These are phyloP conservation scores for Nautilus pompilius DNA, from an alignment of 1,140 invertebrate species.

Conservation along the genomic window DNA sequence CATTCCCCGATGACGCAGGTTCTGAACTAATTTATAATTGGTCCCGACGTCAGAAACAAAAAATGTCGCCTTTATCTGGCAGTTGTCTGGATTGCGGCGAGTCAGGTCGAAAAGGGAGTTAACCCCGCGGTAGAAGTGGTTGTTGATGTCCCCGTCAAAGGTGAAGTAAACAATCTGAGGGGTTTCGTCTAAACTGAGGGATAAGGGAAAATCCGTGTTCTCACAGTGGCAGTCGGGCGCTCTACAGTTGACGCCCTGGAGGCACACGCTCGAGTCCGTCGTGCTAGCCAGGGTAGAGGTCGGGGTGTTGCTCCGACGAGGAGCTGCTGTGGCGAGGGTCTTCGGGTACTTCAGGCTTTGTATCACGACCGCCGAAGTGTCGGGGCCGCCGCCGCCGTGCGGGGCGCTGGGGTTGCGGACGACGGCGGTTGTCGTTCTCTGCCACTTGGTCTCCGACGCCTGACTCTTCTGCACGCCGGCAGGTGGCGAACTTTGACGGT, in stretches of 20 bases:
- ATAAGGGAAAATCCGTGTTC: conserved; percentile 9
- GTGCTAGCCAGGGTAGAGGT: too few species aligned
- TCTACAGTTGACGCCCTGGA: conserved; percentile 29
- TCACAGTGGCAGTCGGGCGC: conserved; percentile 26
- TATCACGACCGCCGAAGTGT: too few species aligned
- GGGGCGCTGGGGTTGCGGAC: too few species aligned
- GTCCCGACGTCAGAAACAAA: conserved; percentile 23
- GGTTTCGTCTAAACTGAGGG: conserved; percentile 13
- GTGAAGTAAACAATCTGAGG: conserved; percentile 38
- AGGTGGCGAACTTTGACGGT: too few species aligned
- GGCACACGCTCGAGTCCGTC: too few species aligned
- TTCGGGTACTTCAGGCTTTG: too few species aligned
- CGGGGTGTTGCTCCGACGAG: too few species aligned
- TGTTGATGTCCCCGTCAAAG: conserved; percentile 27
- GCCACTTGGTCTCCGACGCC: too few species aligned
- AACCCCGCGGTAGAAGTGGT: conserved; percentile 24
- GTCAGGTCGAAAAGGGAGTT: conserved; percentile 17
- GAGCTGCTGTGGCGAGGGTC: too few species aligned
- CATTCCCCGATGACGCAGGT: conserved; percentile 15
- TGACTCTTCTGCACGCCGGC: too few species aligned
- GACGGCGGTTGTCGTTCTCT: too few species aligned
- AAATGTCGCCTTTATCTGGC: conserved; percentile 24
- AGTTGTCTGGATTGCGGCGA: conserved; percentile 30
- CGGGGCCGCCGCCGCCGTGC: too few species aligned
- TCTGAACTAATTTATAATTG: conserved; percentile 22